Base-by-base conservation (phyloP, 2,113 vertebrate genomes). In the Heteronetta atricapilla region DNA sequence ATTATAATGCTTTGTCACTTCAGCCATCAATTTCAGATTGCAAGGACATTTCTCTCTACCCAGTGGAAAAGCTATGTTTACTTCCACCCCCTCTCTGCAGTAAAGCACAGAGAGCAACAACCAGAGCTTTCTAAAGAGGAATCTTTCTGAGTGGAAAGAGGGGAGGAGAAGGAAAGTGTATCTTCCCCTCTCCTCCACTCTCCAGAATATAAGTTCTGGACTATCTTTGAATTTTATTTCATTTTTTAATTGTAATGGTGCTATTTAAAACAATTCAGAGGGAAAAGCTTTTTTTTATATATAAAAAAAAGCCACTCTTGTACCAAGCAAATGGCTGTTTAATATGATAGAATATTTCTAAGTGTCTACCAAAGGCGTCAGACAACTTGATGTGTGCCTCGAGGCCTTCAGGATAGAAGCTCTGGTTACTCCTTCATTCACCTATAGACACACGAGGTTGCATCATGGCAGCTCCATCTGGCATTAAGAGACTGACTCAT, bases 1-100 rank as follows among this genome's bases (percentile, higher is more conserved):
- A 11, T 58, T 86, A 92, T 63, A 97, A 93, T 89, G 36, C 53
- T 90, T 93, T 96, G 73, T 93, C 63, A 74, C 81, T 93, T 94
- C 87, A 86, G 75, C 69, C 77, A 73, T 38, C 42, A 91, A 28
- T 86, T 87, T 85, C 69, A 88, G 66, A 76, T 38, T 1, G 5
- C 38, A 82, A 48, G 85, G 80, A 80, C 69, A 48, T 88, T 94
- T 82, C 70, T 38, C 84, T 82, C 52, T 92, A 84, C 59, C 29
- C 58, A 52, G 63, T 46, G 34, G 46, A 86, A 77, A 74, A 95
- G 52, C 82, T 82, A 8, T 84, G 95, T 97, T 93, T 81, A 77
- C n/a, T 69, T 93, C 63, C 50, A 83, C 55, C 28, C 67, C 86
- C 48, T 73, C 46, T 86, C 60, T 66, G 23, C 40, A 53, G 77